Evolutionary conservation across 2,113 vertebrate genomes (phyloP), one percentile per base, ranked within the genome.

Genomic region (Emydura subglobosa): DNA sequence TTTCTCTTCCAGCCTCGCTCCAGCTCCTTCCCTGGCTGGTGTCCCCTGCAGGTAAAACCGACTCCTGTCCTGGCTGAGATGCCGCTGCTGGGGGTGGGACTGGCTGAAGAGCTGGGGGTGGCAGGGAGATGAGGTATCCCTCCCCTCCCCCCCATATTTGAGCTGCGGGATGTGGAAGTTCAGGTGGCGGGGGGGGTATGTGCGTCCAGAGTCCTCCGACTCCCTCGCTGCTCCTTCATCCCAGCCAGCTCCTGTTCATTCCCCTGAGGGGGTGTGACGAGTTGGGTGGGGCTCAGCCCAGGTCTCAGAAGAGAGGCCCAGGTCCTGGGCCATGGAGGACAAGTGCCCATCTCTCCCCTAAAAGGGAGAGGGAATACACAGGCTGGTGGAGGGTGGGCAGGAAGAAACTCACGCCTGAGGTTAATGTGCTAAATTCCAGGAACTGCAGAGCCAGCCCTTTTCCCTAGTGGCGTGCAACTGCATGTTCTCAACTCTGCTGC

Each of bases 401-500:
- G 39, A 39, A 31, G 59, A 11, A 61, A 61, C 59, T 61, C 59
- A 61, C 27, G 6, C 27, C 59, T 61, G 31, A 31, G 29, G 12
- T 5, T 72, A n/a, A 72, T 10, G 19, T 39, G 65, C n/a, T 21
- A 19, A 72, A n/a, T 22, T 72, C 19, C 5, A 17, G n/a, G n/a
- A 72, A 39, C 17, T 10, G 16, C 65, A 39, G 65, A 72, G 9
- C 2, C 8, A 10, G 65, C 65, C 39, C 65, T 22, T 72, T 72
- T 22, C n/a, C 65, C 34, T 39, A 17, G 8, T n/a, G 12, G 4
- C 21, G 2, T 31, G 17, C 10, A 39, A 39, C 17, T 10, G 65
- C 17, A 10, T n/a, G 9, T 39, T 39, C 34, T 39, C 4, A 39
- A 8, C 1, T 1, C 65, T 39, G 3, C n/a, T 9, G 4, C 34